phyloP scores from a whole-genome alignment of 2,113 vertebrate species.

The Excalfactoria chinensis region DNA sequence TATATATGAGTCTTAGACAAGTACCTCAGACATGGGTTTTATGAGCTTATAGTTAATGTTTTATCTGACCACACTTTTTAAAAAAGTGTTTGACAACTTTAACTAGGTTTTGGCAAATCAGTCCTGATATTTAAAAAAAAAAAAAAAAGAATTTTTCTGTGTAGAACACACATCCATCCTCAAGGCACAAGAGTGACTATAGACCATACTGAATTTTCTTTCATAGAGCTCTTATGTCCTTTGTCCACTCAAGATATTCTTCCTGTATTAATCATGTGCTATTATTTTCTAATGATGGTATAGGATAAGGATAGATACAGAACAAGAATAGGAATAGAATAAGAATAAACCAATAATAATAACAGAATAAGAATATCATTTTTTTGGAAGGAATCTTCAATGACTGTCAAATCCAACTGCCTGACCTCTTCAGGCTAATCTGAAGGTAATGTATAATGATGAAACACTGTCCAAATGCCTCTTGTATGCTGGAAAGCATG shows the following conservation, averaged over 20 bases:
- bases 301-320: too few relatives aligned
- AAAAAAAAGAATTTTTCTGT: neutral
- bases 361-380: too few relatives aligned
- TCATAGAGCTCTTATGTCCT: neutral
- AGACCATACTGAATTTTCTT: rapidly evolving
- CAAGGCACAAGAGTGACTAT: neutral
- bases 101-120: neutral
- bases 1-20: neutral
- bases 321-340: too few relatives aligned
- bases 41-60: neutral
- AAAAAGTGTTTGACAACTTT: neutral
- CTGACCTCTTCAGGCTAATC: neutral
- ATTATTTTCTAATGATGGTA: too few relatives aligned
- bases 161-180: neutral
- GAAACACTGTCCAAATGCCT: too few relatives aligned
- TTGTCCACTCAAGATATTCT: neutral
- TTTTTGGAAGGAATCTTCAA: too few relatives aligned
- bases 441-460: neutral
- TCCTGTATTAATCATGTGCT: neutral
- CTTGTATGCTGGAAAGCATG: neutral
- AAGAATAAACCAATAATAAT: too few relatives aligned
- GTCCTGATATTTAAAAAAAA: too few relatives aligned
- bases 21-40: neutral
- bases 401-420: too few relatives aligned
- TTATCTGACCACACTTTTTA: neutral